phyloP scores from a whole-genome alignment of 2,888 invertebrate species.

The Actias luna region DNA sequence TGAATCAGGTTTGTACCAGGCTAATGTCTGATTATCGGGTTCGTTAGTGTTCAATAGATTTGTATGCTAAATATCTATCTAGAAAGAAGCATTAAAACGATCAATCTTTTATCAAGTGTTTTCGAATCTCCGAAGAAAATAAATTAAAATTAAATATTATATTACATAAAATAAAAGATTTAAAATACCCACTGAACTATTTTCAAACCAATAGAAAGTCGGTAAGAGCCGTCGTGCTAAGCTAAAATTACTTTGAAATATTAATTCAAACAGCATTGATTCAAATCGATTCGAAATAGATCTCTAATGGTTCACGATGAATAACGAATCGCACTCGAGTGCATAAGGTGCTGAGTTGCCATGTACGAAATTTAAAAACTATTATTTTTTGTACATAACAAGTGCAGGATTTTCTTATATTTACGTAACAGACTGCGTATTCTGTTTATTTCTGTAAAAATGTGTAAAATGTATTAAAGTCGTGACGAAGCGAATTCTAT shows the following conservation, averaged over 20 bases:
- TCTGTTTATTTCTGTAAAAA: no score
- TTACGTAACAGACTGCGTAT: no score
- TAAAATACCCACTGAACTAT: conserved; percentile 19
- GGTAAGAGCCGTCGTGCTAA: conserved; percentile 42
- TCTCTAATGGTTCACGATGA: conserved; percentile 31
- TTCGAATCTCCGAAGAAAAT: neutral
- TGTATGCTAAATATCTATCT: no score
- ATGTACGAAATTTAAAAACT: neutral
- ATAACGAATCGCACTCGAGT: conserved; percentile 30
- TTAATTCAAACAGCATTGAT: conserved; percentile 16
- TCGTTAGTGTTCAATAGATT: no score
- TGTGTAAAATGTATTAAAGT: no score
- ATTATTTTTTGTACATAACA: no score
- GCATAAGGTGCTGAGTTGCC: conserved; percentile 16
- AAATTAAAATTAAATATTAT: neutral
- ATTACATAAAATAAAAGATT: neutral
- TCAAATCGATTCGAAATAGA: conserved; percentile 35
- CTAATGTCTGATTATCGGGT: no score
- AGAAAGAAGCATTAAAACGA: no score
- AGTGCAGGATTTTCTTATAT: no score
- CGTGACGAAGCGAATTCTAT: no score
- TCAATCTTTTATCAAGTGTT: no score
- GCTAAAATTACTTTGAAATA: conserved; percentile 13
- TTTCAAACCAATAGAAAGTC: conserved; percentile 38
- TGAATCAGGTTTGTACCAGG: no score